A percentile compares a stretch with the other conserved stretches of the same genome.
Conservation (phyloP, 2,888 invertebrate genomes). For the Polyploca ridens region DNA sequence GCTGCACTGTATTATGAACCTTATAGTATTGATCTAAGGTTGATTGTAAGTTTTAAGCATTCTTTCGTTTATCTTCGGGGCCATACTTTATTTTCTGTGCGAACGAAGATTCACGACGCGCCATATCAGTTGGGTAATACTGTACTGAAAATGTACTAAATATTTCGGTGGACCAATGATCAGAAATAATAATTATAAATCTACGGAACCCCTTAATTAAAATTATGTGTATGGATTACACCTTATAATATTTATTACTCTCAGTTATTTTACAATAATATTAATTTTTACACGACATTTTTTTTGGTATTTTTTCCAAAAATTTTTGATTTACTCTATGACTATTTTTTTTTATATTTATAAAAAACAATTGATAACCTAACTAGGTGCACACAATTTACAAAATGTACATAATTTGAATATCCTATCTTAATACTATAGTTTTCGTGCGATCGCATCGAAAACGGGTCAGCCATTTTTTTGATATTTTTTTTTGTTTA, state of each 20-base stretch:
- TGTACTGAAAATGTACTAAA: too few species aligned
- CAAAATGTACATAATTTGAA: neutral
- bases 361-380: constrained; percentile 9
- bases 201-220: neutral
- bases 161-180: too few species aligned
- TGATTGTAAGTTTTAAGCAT: too few species aligned
- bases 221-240: neutral
- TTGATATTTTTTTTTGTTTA: constrained; percentile 20
- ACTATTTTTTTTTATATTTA: constrained; percentile 20
- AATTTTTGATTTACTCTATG: constrained; percentile 36
- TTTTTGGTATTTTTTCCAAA: constrained; percentile 51
- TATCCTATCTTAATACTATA: constrained; percentile 1
- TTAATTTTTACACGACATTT: constrained; percentile 14
- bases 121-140: too few species aligned
- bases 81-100: too few species aligned
- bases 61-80: too few species aligned
- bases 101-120: too few species aligned
- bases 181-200: neutral
- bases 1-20: too few species aligned
- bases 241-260: neutral
- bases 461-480: constrained; percentile 22
- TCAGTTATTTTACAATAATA: neutral
- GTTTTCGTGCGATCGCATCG: constrained; percentile 1
- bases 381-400: constrained; percentile 13
- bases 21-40: too few species aligned